Evolutionary conservation across 2,797 vertebrate genomes (phyloP).

Genomic region (Sylvia borin): DNA sequence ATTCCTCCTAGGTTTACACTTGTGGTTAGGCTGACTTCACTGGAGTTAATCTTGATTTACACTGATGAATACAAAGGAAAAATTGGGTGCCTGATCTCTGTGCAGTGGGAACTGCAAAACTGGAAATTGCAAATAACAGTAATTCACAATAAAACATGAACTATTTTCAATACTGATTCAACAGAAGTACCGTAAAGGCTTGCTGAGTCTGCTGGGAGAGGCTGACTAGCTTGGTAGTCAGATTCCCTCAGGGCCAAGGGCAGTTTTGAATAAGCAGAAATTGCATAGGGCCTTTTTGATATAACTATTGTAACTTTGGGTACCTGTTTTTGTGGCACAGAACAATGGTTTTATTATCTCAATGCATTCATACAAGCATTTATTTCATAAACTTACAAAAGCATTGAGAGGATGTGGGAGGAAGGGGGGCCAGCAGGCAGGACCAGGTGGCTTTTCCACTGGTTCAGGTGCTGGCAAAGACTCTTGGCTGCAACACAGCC

Average conservation of each 20-base stretch:
- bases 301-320: not conserved
- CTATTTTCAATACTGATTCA: not conserved
- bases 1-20: not conserved
- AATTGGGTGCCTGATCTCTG: conserved; percentile 4
- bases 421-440: not conserved
- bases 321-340: not conserved
- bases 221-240: not conserved
- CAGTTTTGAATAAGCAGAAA: not conserved
- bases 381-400: not conserved
- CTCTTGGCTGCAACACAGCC: not conserved
- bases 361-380: accelerated
- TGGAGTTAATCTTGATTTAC: conserved; percentile 34
- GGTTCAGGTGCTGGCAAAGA: not conserved
- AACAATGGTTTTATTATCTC: not conserved
- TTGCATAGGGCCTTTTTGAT: not conserved
- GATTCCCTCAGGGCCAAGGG: not conserved
- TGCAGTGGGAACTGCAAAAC: not conserved
- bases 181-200: not conserved
- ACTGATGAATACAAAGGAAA: not conserved
- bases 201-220: not conserved
- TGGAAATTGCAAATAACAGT: not conserved
- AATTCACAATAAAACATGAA: conserved; percentile 9
- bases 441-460: not conserved
- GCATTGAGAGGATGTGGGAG: accelerated
- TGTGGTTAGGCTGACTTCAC: not conserved